These are phyloP conservation scores for Potorous gilbertii DNA, from an alignment of 2,797 vertebrate genomes.

Conservation along the genomic window DNA sequence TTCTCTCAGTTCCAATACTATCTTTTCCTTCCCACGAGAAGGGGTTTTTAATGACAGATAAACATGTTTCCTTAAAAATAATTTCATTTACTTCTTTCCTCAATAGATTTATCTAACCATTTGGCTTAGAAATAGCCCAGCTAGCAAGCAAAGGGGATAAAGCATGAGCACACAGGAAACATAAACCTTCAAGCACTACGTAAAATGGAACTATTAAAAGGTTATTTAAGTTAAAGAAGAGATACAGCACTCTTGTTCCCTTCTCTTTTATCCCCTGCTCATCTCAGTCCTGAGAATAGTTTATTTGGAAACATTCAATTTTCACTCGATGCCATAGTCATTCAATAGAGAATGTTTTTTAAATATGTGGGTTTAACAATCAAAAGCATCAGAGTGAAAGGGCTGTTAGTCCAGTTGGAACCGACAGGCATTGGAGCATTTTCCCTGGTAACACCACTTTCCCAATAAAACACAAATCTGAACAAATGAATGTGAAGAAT, in stretches of 20 bases:
- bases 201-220: neutral
- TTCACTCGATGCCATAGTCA: neutral
- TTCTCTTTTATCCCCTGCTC: neutral
- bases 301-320: slow-evolving; percentile 28
- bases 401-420: slow-evolving; percentile 74
- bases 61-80: slow-evolving; percentile 30
- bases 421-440: slow-evolving; percentile 67
- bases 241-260: neutral
- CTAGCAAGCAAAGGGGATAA: rapidly evolving
- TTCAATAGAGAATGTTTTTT: slow-evolving; percentile 11
- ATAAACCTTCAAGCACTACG: neutral
- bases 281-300: neutral
- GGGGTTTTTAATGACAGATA: neutral
- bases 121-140: slow-evolving; percentile 19
- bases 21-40: neutral
- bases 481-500: slow-evolving; percentile 82
- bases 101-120: neutral
- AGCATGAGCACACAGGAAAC: neutral
- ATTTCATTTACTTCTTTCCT: slow-evolving; percentile 37
- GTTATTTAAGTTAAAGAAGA: neutral
- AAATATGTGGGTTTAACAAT: slow-evolving; percentile 69
- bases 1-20: neutral
- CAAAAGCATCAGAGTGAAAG: slow-evolving; percentile 60
- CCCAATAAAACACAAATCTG: slow-evolving; percentile 78
- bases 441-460: slow-evolving; percentile 72